phyloP scores from a whole-genome alignment of 2,888 invertebrate genomes.

The Andrena praecox region DNA sequence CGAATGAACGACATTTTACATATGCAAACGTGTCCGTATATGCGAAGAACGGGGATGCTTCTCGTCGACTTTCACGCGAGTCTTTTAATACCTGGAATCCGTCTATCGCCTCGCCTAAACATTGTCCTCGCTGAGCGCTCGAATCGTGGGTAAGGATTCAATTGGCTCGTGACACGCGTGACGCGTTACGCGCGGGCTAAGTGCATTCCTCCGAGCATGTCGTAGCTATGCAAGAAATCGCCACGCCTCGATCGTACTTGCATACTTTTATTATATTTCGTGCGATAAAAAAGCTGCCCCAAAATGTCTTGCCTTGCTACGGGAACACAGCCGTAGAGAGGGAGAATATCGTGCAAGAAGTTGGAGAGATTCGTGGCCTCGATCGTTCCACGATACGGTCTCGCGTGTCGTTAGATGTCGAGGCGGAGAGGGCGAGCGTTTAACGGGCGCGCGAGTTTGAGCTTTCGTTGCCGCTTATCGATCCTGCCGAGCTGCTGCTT shows the following conservation, averaged over 20 bases:
- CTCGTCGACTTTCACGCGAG: no score
- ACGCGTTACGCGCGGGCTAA: slow-evolving; percentile 64
- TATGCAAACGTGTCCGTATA: neutral
- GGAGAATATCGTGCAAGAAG: slow-evolving; percentile 3
- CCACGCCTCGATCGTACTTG: neutral
- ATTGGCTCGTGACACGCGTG: slow-evolving; percentile 78
- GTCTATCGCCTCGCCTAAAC: neutral
- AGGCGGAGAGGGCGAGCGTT: slow-evolving; percentile 23
- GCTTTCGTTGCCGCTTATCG: slow-evolving; percentile 70
- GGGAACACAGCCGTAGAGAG: neutral
- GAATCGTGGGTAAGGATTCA: slow-evolving; percentile 73
- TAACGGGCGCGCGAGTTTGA: slow-evolving; percentile 62
- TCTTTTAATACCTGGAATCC: neutral
- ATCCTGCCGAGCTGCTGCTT: slow-evolving; percentile 43
- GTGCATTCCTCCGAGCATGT: slow-evolving; percentile 76
- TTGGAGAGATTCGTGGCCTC: slow-evolving; percentile 24
- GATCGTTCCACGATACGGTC: slow-evolving; percentile 12
- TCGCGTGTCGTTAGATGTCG: slow-evolving; percentile 25
- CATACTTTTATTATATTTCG: no score
- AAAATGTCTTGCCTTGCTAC: neutral
- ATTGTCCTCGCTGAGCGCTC: neutral
- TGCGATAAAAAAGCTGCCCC: slow-evolving; percentile 2
- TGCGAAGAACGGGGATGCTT: no score
- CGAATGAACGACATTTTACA: neutral
- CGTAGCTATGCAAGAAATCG: slow-evolving; percentile 53